phyloP scores from a whole-genome alignment of 2,888 invertebrate genomes.

The Mactromeris polynyma region DNA sequence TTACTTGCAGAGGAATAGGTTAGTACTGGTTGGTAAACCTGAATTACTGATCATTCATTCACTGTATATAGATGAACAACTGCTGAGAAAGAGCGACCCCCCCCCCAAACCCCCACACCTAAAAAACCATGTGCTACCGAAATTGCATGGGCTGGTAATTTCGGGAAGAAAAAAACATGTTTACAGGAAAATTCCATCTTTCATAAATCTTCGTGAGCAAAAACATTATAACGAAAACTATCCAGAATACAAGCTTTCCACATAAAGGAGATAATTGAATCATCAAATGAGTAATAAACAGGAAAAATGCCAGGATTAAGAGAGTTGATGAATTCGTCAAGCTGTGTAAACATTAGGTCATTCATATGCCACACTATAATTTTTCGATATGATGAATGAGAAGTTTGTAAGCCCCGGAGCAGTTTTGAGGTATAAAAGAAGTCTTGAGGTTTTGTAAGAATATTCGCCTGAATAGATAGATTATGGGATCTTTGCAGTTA shows the following conservation, averaged over 20 bases:
- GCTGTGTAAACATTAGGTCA: conserved; percentile 6
- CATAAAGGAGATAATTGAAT: conserved; percentile 16
- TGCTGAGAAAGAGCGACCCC: too few relatives aligned
- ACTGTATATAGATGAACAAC: too few relatives aligned
- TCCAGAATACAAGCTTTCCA: background rate
- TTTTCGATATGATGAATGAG: background rate
- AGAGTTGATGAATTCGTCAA: conserved; percentile 5
- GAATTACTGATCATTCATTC: too few relatives aligned
- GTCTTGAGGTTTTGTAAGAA: background rate
- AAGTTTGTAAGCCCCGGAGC: background rate
- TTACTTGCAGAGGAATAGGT: too few relatives aligned
- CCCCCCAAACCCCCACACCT: too few relatives aligned
- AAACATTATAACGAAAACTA: background rate
- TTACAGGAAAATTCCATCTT: background rate
- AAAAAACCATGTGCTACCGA: too few relatives aligned
- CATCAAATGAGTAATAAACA: conserved; percentile 17
- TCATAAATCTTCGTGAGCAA: background rate
- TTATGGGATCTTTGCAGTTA: background rate
- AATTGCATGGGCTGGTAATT: background rate
- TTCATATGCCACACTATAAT: conserved; percentile 10
- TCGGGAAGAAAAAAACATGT: background rate
- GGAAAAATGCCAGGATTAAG: background rate
- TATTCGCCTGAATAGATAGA: background rate
- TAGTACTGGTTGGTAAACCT: too few relatives aligned
- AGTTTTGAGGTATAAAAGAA: background rate